Percentiles rank a stretch among this genome's conserved stretches.
Conservation (phyloP, 1,140 invertebrate species). For the Pomacea maculata region DNA sequence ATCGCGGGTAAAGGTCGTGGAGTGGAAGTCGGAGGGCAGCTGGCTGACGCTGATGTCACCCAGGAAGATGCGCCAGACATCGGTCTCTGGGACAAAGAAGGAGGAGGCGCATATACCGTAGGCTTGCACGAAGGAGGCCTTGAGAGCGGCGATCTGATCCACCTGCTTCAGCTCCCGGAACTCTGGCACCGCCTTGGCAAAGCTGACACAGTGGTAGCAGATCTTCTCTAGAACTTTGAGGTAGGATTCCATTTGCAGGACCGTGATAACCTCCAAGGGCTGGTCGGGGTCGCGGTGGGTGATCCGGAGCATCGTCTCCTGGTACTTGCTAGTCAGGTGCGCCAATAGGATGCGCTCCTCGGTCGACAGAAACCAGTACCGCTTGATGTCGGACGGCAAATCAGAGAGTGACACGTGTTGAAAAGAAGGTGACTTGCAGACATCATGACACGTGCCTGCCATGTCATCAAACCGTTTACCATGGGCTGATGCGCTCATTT, state of each 20-base stretch:
- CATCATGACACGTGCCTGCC: no score
- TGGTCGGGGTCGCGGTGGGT: background rate
- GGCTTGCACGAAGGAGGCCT: constrained; percentile 9
- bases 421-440: background rate
- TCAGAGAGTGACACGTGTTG: background rate
- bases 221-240: constrained; percentile 2
- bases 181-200: constrained; percentile 13
- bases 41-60: background rate
- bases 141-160: constrained; percentile 19
- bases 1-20: no score
- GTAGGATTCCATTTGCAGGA: constrained; percentile 7
- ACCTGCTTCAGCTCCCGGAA: background rate
- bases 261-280: background rate
- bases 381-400: constrained; percentile 11
- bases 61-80: background rate
- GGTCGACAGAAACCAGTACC: background rate
- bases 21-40: background rate
- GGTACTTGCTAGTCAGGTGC: constrained; percentile 13
- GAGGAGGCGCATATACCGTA: constrained; percentile 2
- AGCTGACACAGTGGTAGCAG: constrained; percentile 8
- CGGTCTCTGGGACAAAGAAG: constrained; percentile 4
- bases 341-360: background rate
- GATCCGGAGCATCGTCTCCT: constrained; percentile 1
- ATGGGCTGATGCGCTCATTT: no score
- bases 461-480: no score